Percentiles rank a stretch among this genome's conserved stretches.
These are phyloP conservation scores for Propithecus deckenii DNA, from an alignment of 2,797 vertebrate genomes.

Conservation along the genomic window DNA sequence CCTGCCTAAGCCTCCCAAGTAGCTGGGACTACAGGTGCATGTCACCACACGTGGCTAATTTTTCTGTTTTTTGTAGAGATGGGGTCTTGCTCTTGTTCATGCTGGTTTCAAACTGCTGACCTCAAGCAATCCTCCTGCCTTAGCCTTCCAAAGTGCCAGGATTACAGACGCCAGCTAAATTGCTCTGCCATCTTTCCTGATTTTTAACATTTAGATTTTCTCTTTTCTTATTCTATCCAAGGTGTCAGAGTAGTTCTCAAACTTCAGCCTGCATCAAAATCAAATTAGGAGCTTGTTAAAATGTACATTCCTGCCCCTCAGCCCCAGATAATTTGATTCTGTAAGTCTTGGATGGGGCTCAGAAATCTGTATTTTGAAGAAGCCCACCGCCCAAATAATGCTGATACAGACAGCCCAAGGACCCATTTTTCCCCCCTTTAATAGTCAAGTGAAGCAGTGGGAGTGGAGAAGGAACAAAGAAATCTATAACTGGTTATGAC, in stretches of 20 bases:
- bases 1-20: neutral
- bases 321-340: neutral
- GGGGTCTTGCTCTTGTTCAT: neutral
- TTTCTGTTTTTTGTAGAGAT: neutral
- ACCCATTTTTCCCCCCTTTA: neutral
- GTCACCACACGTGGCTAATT: neutral
- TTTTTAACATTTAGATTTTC: neutral
- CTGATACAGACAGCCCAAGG: neutral
- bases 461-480: neutral
- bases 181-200: neutral
- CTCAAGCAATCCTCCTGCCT: neutral
- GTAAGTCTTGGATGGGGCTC: neutral
- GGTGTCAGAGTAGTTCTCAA: neutral
- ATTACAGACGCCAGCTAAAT: neutral
- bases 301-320: neutral
- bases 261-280: neutral
- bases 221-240: neutral
- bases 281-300: constrained; percentile 23
- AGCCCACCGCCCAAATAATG: neutral
- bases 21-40: neutral
- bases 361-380: constrained; percentile 48
- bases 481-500: neutral
- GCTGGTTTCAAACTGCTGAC: neutral
- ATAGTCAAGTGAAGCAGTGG: neutral
- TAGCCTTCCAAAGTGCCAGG: neutral